Conservation (phyloP, 2,797 vertebrate species). For the Merluccius polli region DNA sequence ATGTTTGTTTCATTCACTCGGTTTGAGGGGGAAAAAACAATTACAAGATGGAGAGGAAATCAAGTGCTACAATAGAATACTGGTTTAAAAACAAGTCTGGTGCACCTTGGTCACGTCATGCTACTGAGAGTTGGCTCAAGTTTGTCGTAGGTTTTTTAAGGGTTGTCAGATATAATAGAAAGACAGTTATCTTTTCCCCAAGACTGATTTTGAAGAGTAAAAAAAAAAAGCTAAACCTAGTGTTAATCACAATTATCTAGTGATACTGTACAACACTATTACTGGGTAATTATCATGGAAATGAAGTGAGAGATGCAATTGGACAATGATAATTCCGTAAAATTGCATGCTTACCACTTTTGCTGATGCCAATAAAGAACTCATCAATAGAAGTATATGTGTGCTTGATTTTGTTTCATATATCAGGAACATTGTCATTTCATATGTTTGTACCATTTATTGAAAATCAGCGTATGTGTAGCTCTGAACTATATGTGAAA, state of each 20-base stretch:
- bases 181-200: conserved; percentile 43
- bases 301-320: conserved; percentile 53
- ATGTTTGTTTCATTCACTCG: conserved; percentile 48
- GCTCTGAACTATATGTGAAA: neutral
- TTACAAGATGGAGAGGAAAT: conserved; percentile 36
- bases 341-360: conserved; percentile 75
- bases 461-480: neutral
- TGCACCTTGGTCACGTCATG: conserved; percentile 39
- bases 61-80: conserved; percentile 46
- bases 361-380: conserved; percentile 80
- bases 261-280: conserved; percentile 43
- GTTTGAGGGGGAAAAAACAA: conserved; percentile 43
- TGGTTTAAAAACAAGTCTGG: conserved; percentile 45
- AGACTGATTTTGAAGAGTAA: conserved; percentile 47
- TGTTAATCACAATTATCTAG: conserved; percentile 41
- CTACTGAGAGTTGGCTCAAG: conserved; percentile 47
- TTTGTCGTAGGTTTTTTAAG: conserved; percentile 41
- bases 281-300: conserved; percentile 44
- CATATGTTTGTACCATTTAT: neutral
- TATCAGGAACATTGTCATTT: neutral
- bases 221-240: conserved; percentile 37
- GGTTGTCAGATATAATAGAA: conserved; percentile 34
- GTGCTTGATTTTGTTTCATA: neutral
- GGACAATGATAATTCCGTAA: conserved; percentile 48
- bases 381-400: conserved; percentile 43